Conservation (phyloP, 1,140 invertebrate genomes). For the Bathynomus jamesi region DNA sequence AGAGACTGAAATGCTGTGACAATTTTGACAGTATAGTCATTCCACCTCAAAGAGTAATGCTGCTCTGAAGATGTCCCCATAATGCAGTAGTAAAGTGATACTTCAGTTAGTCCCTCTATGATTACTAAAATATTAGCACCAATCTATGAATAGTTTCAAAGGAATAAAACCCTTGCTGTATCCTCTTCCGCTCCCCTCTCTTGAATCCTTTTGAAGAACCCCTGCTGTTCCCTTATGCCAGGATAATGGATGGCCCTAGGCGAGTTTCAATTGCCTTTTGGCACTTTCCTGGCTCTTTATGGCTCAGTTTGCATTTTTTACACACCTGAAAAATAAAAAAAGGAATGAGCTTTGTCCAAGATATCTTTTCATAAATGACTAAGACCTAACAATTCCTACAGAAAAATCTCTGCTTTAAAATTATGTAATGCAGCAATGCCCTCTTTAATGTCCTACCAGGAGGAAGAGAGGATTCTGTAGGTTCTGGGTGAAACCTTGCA, state of each 20-base stretch:
- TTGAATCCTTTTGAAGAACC: not conserved
- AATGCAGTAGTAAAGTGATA: not conserved
- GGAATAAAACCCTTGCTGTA: too few species aligned
- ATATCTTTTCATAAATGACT: too few species aligned
- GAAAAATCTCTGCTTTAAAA: too few species aligned
- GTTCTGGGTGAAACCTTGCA: too few species aligned
- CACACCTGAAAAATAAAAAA: too few species aligned
- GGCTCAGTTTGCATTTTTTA: not conserved
- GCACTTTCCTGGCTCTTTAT: conserved; percentile 1
- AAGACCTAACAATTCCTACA: too few species aligned
- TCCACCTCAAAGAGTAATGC: conserved; percentile 68
- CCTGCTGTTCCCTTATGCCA: not conserved
- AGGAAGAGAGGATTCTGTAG: too few species aligned
- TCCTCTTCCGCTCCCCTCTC: not conserved
- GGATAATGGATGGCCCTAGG: not conserved
- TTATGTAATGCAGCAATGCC: too few species aligned
- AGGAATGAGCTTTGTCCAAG: too few species aligned
- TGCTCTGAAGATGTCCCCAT: conserved; percentile 40
- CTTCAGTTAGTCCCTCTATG: not conserved
- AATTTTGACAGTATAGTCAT: conserved; percentile 64
- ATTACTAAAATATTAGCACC: not conserved
- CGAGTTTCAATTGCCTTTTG: not conserved
- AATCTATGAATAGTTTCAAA: not conserved
- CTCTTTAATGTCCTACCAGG: too few species aligned
- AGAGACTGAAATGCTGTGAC: conserved; percentile 67